These are phyloP conservation scores for Siniperca knerii DNA, from an alignment of 2,113 vertebrate genomes.

Conservation along the genomic window DNA sequence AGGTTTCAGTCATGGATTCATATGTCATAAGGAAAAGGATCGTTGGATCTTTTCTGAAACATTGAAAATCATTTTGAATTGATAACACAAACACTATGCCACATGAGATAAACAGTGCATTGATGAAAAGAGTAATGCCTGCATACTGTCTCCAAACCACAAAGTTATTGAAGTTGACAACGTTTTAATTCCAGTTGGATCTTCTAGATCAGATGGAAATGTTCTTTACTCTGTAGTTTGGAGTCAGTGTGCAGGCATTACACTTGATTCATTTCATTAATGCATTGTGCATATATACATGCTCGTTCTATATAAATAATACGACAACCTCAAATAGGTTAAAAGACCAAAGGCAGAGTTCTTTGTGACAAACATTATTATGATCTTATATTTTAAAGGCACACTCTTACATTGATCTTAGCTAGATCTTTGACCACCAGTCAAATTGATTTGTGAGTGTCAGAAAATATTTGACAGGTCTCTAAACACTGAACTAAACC, in stretches of 20 bases:
- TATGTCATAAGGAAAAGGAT: neutral
- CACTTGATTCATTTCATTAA: neutral
- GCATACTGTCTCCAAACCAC: neutral
- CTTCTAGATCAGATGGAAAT: neutral
- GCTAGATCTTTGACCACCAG: neutral
- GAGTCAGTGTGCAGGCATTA: neutral
- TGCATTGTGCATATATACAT: neutral
- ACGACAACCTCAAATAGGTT: neutral
- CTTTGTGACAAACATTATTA: neutral
- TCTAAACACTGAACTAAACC: neutral
- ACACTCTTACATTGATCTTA: neutral
- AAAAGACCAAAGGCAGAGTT: neutral
- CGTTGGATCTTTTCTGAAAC: neutral
- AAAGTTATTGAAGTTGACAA: neutral
- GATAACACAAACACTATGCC: neutral
- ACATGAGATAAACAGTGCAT: neutral
- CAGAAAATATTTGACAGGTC: neutral
- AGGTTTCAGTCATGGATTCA: neutral
- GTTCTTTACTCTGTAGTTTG: neutral
- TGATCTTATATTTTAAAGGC: neutral
- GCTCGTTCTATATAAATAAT: neutral
- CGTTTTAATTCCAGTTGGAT: neutral
- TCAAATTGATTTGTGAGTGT: neutral
- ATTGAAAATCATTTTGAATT: neutral
- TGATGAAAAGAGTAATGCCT: neutral